A percentile compares a stretch with the other conserved stretches of the same genome.
phyloP scores from a whole-genome alignment of 2,797 vertebrate genomes.

The Hirundo rustica region DNA sequence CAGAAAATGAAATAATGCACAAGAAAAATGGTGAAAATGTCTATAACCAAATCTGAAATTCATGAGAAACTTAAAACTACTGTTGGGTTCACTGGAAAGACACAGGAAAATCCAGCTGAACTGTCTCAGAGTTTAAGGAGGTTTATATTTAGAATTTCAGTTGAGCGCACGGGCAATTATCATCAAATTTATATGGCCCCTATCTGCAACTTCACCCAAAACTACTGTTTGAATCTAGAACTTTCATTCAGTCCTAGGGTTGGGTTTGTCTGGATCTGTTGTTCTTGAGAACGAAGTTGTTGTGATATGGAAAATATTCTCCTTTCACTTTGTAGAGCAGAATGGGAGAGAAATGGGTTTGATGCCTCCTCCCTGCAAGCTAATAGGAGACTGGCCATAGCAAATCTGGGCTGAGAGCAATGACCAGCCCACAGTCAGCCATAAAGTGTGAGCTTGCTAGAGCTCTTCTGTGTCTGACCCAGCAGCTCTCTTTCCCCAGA shows the following conservation, averaged over 20 bases:
- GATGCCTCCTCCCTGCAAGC: background rate
- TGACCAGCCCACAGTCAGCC: background rate
- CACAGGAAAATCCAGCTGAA: background rate
- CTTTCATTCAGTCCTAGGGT: background rate
- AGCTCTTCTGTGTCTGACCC: background rate
- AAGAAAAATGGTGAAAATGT: background rate
- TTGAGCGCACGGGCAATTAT: background rate
- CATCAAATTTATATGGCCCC: background rate
- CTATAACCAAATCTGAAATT: background rate
- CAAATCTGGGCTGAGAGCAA: background rate
- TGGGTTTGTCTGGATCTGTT: background rate
- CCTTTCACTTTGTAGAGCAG: background rate
- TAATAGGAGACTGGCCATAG: background rate
- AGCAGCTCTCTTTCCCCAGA: background rate
- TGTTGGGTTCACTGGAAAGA: background rate
- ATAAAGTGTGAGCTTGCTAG: background rate
- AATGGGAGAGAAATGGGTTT: background rate
- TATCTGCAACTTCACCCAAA: background rate
- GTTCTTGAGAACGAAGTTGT: background rate
- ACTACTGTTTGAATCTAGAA: background rate
- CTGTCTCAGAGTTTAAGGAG: background rate
- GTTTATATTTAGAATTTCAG: background rate
- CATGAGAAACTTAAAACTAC: background rate
- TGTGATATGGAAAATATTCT: background rate
- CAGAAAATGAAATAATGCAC: conserved; percentile 10